A percentile compares a stretch with the other conserved stretches of the same genome.
phyloP scores from a whole-genome alignment of 2,888 invertebrate genomes.

The Brachyopa scutellaris region DNA sequence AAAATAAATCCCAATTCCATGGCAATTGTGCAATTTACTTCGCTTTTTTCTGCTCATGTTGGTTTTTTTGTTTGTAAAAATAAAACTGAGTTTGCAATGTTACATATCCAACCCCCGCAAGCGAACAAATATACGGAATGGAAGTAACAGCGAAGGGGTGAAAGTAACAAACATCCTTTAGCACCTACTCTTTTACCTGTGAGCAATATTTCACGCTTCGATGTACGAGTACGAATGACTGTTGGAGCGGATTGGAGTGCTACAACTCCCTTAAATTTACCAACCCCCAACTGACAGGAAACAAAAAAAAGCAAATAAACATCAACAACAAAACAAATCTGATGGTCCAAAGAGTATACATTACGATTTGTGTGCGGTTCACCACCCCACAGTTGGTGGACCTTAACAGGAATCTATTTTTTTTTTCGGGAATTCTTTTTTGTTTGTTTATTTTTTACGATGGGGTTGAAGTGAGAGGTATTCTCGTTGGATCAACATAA shows the following conservation, averaged over 20 bases:
- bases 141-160: too few species aligned
- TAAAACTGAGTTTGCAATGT: slow-evolving; percentile 40
- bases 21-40: slow-evolving; percentile 49
- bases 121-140: slow-evolving; percentile 2
- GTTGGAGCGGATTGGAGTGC: too few species aligned
- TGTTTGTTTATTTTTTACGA: slow-evolving; percentile 28
- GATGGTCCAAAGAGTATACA: slow-evolving; percentile 30
- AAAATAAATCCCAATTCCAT: slow-evolving; percentile 65
- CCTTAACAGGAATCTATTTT: slow-evolving; percentile 17
- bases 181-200: slow-evolving; percentile 9
- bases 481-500: slow-evolving; percentile 36
- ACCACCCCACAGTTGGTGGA: too few species aligned
- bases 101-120: slow-evolving; percentile 1
- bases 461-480: slow-evolving; percentile 7
- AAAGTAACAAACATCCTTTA: slow-evolving; percentile 34
- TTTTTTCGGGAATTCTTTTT: too few species aligned
- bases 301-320: slow-evolving; percentile 32
- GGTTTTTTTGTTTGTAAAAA: slow-evolving; percentile 22
- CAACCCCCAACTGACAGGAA: too few species aligned
- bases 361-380: background rate
- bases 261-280: too few species aligned
- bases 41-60: background rate
- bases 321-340: slow-evolving; percentile 36
- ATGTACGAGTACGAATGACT: slow-evolving; percentile 25
- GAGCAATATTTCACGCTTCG: slow-evolving; percentile 69